Evolutionary conservation across 2,888 invertebrate genomes (phyloP), one percentile per base, ranked within the genome.

Genomic region (Brachyptera putata): DNA sequence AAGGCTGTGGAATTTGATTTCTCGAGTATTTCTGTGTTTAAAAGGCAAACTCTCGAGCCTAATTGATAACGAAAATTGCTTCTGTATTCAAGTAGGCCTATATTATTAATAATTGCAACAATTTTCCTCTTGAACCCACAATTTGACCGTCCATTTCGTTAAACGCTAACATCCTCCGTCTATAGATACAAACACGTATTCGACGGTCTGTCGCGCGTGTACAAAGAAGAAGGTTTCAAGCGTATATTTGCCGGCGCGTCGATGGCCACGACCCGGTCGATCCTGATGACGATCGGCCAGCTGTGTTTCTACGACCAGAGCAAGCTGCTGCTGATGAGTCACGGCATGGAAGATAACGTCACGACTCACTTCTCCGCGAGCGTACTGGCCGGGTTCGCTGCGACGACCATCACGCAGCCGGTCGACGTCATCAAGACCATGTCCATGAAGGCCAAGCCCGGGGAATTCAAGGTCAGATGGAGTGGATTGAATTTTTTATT

Each of bases 381-480:
- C 73, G 80, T 94, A 65, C 78, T 83, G 56, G 92, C 92, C 48
- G 95, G 94, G 61, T 91, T 84, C 25, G 85, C 93, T 65, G 95
- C 95, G 2, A 95, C 95, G 43, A 87, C 93, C 26, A 76, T 99
- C 68, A 98, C 98, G 0, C 97, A 98, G 76, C 99, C 99, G 1
- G 79, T 99, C 65, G 98, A 98, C 76, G 98, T 99, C 7, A 79
- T 99, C 66, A 99, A 99, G 77, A 99, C 99, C 1, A 81, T 98
- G 67, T 87, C 94, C 63, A 99, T 99, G 99, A 99, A 98, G 75
- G 94, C 98, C 3, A 88, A 88, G 69, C 92, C 94, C 1, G 96
- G 95, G 24, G 92, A 95, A 77, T 93, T 89, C 70, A 84, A 81
- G 67, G 87, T 83, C 70, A 68, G 63, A 62, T 16, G 4, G n/a